Evolutionary conservation across 1,140 invertebrate genomes (phyloP).

Genomic region (Leguminivora glycinivorella): DNA sequence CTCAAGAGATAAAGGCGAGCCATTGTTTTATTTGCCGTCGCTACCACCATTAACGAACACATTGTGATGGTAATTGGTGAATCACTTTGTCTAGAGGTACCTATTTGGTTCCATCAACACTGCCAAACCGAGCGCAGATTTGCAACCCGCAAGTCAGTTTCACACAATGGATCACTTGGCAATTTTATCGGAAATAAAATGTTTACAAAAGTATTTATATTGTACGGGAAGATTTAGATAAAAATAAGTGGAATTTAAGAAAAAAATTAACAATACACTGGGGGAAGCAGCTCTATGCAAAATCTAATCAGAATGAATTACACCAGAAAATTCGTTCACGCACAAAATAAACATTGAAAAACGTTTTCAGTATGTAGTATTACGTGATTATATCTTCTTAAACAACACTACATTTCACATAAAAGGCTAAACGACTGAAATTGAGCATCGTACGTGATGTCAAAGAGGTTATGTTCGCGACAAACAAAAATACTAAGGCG

Average conservation of each 20-base stretch:
- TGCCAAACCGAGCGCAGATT: background rate
- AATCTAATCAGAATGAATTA: background rate
- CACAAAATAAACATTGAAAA: background rate
- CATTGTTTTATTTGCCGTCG: conserved; percentile 18
- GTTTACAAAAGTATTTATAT: background rate
- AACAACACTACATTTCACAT: conserved; percentile 35
- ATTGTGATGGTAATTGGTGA: conserved; percentile 28
- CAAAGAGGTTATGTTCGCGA: conserved; percentile 75
- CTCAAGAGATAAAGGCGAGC: conserved; percentile 13
- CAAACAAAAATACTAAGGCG: conserved; percentile 79
- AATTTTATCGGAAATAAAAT: background rate
- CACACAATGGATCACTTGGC: background rate
- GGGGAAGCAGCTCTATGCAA: background rate
- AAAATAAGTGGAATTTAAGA: too few relatives aligned
- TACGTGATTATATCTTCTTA: conserved; percentile 22
- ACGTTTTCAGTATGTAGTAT: conserved; percentile 27
- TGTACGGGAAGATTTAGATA: background rate
- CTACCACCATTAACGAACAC: conserved; percentile 16
- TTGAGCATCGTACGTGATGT: conserved; percentile 54
- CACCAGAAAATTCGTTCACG: background rate
- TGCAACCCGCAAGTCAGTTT: background rate
- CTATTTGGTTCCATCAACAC: conserved; percentile 19
- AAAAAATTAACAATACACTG: background rate
- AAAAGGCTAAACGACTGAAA: conserved; percentile 49
- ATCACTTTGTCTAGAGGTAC: conserved; percentile 23